These are phyloP conservation scores for Neopipo cinnamomea DNA, from an alignment of 2,113 vertebrate genomes.

Conservation along the genomic window DNA sequence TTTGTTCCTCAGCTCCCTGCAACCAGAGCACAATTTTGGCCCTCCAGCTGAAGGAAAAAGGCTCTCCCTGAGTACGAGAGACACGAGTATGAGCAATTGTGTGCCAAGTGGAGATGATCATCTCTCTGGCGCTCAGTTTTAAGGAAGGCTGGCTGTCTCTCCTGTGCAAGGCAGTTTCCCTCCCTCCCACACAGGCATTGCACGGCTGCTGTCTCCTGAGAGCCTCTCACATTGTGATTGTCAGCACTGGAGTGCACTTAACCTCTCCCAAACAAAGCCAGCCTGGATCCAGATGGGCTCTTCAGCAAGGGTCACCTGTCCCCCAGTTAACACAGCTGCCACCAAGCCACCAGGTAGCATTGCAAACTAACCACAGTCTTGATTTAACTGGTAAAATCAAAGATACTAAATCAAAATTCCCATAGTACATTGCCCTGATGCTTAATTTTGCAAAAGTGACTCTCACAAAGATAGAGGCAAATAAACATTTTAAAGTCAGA, in stretches of 20 bases:
- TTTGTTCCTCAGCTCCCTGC: background rate
- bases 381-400: background rate
- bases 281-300: background rate
- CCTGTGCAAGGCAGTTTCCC: background rate
- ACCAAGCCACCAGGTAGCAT: background rate
- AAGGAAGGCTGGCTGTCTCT: background rate
- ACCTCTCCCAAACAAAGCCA: background rate
- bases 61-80: background rate
- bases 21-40: background rate
- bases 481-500: background rate
- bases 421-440: background rate
- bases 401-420: background rate
- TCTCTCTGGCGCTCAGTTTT: background rate
- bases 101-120: background rate
- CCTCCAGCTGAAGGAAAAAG: background rate
- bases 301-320: background rate
- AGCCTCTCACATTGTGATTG: background rate
- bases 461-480: background rate
- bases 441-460: background rate
- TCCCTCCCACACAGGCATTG: background rate
- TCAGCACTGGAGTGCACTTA: conserved; percentile 24
- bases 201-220: background rate
- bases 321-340: background rate
- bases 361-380: background rate
- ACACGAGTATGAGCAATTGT: background rate